Evolutionary conservation across 2,113 vertebrate species (phyloP).

Genomic region (Laterallus jamaicensis): DNA sequence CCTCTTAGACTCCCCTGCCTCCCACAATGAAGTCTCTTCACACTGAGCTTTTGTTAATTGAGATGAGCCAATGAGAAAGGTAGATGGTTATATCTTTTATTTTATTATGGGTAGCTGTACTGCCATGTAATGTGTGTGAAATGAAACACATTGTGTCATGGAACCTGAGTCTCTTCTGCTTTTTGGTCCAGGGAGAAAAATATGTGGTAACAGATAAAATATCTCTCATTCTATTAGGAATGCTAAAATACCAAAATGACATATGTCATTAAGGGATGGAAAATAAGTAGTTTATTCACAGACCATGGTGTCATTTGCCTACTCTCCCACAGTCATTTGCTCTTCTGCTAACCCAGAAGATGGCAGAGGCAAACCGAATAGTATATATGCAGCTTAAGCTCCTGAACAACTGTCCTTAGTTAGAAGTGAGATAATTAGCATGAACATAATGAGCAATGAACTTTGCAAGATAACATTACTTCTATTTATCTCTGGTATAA

Average conservation of each 20-base stretch:
- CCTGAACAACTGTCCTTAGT: neutral
- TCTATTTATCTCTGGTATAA: neutral
- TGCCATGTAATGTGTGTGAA: neutral
- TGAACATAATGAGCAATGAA: neutral
- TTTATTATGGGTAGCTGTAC: neutral
- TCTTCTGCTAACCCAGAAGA: neutral
- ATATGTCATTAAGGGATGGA: neutral
- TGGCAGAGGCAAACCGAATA: neutral
- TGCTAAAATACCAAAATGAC: neutral
- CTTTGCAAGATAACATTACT: neutral
- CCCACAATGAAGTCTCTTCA: neutral
- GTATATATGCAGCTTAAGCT: neutral
- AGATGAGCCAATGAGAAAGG: neutral
- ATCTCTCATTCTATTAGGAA: neutral
- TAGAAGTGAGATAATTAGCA: neutral
- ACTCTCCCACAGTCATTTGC: neutral
- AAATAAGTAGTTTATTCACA: neutral
- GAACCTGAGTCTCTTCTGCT: neutral
- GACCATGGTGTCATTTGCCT: neutral
- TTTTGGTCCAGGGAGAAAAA: neutral
- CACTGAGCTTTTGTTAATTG: neutral
- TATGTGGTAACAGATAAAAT: neutral
- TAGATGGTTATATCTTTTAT: neutral
- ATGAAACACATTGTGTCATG: neutral
- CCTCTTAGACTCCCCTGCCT: neutral